A percentile compares a stretch with the other conserved stretches of the same genome.
phyloP scores from a whole-genome alignment of 2,888 invertebrate genomes.

The Protophormia terraenovae region DNA sequence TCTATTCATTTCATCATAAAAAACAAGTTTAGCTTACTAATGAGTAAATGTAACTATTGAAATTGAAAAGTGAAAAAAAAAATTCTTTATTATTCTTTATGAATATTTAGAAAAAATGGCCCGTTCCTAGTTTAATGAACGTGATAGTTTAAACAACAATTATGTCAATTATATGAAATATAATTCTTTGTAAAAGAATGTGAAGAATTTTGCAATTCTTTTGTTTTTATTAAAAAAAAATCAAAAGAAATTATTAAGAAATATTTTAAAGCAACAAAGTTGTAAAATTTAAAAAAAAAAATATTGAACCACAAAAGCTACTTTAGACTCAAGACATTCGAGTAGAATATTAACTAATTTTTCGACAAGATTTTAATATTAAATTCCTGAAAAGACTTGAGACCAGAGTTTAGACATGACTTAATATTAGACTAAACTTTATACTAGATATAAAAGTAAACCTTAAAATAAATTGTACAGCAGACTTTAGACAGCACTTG shows the following conservation, averaged over 20 bases:
- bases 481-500: too few species aligned
- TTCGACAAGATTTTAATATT: too few species aligned
- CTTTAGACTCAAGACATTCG: too few species aligned
- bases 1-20: neutral
- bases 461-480: too few species aligned
- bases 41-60: conserved; percentile 26
- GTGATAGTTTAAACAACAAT: conserved; percentile 15
- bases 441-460: too few species aligned
- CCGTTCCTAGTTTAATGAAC: neutral
- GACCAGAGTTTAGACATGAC: too few species aligned
- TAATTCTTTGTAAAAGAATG: neutral
- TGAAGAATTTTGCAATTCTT: neutral
- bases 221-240: neutral
- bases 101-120: neutral
- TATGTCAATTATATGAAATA: neutral
- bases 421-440: too few species aligned
- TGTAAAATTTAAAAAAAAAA: too few species aligned
- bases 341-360: too few species aligned
- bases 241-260: neutral
- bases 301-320: too few species aligned
- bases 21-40: conserved; percentile 61
- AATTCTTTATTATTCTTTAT: conserved; percentile 1
- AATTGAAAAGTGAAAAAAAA: conserved; percentile 66
- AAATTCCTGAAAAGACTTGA: too few species aligned
- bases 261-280: too few species aligned